Evolutionary conservation across 92 coral and sea anemone species (phyloP), one percentile per base, ranked within the genome.

Genomic region (Epizoanthus fatuus): DNA sequence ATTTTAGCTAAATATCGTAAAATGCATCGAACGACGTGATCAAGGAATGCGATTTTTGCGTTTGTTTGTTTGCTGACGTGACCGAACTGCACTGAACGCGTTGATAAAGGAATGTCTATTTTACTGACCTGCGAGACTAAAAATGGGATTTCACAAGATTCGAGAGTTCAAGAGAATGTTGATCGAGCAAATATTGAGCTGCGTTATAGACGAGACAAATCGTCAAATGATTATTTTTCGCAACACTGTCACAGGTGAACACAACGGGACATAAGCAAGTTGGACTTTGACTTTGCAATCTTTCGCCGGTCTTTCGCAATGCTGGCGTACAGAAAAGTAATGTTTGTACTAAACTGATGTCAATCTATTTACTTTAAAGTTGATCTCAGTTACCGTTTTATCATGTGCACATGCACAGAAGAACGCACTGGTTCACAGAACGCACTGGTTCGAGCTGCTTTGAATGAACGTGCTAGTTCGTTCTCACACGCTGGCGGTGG

Each of bases 401-500:
- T 67, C 72, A 38, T 67, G 72, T 11, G 72, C 52, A 37, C 52
- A 38, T 11, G 39, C 37, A 16, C 64, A 58, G 64, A 58, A 58
- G 64, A 58, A 14, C 29, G 22, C 64, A 58, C 64, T 58, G 64
- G 64, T 60, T 60, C 65, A 60, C 42, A 70, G 75, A 70, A 70
- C 75, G 58, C 75, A 70, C 57, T 17, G 57, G 75, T 70, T 70
- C 57, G 75, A 71, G 75, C 75, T 7, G 75, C 58, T 71, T 45
- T 71, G 58, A 71, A 45, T 71, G 75, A 70, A 70, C 57, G 75
- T 70, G 57, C 75, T 70, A 70, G 75, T 45, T 70, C 75, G 75
- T 70, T 70, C 75, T 70, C 57, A 70, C 75, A 8, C 57, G 74
- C 54, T 39, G 74, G 69, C 69, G 69, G 0, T 6, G 37, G 56